phyloP scores from a whole-genome alignment of 2,888 invertebrate species.

The Lasiommata megera region DNA sequence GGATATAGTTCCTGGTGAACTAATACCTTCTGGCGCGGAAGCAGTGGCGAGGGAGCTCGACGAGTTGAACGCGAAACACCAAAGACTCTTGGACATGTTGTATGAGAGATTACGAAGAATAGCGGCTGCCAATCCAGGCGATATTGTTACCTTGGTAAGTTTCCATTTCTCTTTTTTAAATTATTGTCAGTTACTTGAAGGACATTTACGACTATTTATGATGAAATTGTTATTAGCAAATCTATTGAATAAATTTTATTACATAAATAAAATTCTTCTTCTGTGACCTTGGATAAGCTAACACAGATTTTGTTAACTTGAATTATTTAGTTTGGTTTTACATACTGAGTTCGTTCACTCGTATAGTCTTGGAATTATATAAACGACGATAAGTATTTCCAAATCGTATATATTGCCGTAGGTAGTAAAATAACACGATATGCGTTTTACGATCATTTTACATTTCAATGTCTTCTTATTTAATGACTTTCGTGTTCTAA shows the following conservation, averaged over 20 bases:
- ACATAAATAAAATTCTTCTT: too few relatives aligned
- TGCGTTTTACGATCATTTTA: too few relatives aligned
- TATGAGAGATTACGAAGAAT: constrained; percentile 86
- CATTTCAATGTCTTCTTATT: neutral
- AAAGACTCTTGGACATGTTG: constrained; percentile 85
- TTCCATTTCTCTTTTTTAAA: constrained; percentile 27
- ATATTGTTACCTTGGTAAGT: constrained; percentile 89
- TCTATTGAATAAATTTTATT: neutral
- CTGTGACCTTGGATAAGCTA: neutral
- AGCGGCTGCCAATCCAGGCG: constrained; percentile 85
- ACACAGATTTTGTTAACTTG: neutral
- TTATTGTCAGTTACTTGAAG: neutral
- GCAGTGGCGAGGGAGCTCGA: constrained; percentile 89
- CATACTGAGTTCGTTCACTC: too few relatives aligned
- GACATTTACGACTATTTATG: neutral
- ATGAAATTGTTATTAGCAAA: neutral
- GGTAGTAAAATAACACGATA: too few relatives aligned
- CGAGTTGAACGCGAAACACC: constrained; percentile 89
- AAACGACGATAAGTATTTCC: neutral
- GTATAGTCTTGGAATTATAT: neutral
- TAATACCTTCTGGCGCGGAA: constrained; percentile 83
- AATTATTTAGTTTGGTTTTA: neutral
- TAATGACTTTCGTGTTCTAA: neutral
- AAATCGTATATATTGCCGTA: too few relatives aligned
- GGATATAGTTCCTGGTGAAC: constrained; percentile 47